phyloP scores from a whole-genome alignment of 2,888 invertebrate genomes.

The Mythimna vitellina region DNA sequence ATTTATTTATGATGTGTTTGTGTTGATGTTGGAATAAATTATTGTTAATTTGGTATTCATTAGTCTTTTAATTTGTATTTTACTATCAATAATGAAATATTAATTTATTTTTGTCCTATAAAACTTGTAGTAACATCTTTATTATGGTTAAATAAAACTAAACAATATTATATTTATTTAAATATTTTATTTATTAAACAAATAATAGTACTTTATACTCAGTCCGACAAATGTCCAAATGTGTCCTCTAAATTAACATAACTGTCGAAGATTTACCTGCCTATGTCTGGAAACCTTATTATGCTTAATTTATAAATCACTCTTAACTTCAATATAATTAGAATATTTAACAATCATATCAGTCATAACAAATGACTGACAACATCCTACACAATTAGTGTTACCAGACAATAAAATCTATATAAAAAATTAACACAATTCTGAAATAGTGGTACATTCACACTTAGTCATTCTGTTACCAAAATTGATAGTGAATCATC shows the following conservation, averaged over 20 bases:
- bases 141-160: constrained; percentile 9
- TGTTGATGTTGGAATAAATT: constrained; percentile 43
- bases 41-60: constrained; percentile 21
- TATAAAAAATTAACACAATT: constrained; percentile 63
- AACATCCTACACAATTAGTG: constrained; percentile 42
- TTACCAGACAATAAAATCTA: constrained; percentile 66
- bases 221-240: constrained; percentile 84
- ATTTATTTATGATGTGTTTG: constrained; percentile 31
- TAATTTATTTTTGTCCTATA: too few relatives aligned
- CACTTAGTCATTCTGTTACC: constrained; percentile 22
- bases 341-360: constrained; percentile 59
- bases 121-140: too few relatives aligned
- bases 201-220: constrained; percentile 87
- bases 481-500: constrained; percentile 21
- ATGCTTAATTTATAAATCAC: constrained; percentile 71
- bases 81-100: not conserved
- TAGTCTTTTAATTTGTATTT: not conserved
- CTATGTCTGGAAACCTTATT: constrained; percentile 75
- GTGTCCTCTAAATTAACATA: constrained; percentile 83
- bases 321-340: constrained; percentile 60
- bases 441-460: constrained; percentile 58
- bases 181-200: constrained; percentile 85
- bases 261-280: constrained; percentile 75
- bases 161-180: constrained; percentile 63
- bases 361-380: constrained; percentile 51